phyloP scores from a whole-genome alignment of 2,888 invertebrate genomes.

The Spicauda simplicius region DNA sequence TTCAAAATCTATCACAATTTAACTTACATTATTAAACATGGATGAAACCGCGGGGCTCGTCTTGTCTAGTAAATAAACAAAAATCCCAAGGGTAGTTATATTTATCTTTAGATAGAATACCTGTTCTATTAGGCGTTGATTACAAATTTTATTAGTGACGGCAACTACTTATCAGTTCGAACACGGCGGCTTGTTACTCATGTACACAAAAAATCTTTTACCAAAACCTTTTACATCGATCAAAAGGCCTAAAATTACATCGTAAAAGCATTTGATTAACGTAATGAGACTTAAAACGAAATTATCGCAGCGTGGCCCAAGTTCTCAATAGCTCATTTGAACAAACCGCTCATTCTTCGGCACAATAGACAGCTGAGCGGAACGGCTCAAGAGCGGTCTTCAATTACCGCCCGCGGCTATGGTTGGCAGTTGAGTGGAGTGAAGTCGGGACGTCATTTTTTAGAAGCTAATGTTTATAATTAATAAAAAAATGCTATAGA shows the following conservation, averaged over 20 bases:
- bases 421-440: slow-evolving; percentile 14
- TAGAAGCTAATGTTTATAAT: neutral
- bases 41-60: no score
- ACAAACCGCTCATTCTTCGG: slow-evolving; percentile 30
- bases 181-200: neutral
- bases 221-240: neutral
- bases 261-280: slow-evolving; percentile 12
- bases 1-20: no score
- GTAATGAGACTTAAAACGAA: slow-evolving; percentile 29
- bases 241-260: slow-evolving; percentile 1
- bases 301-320: slow-evolving; percentile 30
- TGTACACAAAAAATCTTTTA: neutral
- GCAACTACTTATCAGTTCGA: no score
- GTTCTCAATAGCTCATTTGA: slow-evolving; percentile 25
- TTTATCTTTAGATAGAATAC: no score
- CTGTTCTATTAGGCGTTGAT: no score
- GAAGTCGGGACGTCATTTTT: neutral
- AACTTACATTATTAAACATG: no score
- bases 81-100: no score
- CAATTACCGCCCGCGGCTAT: slow-evolving; percentile 28
- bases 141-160: no score
- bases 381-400: slow-evolving; percentile 20
- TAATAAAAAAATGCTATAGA: no score
- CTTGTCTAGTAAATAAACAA: no score
- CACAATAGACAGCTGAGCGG: slow-evolving; percentile 39